phyloP scores from a whole-genome alignment of 2,888 invertebrate species.

The Callyntrura sp. region DNA sequence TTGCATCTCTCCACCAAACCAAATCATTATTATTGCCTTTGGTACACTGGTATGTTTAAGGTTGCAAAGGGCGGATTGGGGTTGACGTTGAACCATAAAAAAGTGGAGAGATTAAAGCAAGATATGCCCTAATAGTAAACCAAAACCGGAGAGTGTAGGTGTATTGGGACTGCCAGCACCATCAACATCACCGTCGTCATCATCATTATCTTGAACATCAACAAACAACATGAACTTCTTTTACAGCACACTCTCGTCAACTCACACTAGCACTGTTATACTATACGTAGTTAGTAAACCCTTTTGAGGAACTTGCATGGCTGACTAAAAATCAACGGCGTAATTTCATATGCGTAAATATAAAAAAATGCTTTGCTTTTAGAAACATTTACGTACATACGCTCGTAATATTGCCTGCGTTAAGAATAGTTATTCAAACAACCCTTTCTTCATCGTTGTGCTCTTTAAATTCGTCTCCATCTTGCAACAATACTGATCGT shows the following conservation, averaged over 20 bases:
- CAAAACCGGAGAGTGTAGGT: conserved; percentile 78
- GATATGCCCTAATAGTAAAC: conserved; percentile 79
- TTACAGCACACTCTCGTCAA: not conserved
- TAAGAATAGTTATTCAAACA: conserved; percentile 28
- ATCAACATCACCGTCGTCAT: conserved; percentile 57
- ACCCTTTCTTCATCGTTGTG: conserved; percentile 9
- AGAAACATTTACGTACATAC: conserved; percentile 14
- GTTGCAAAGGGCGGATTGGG: conserved; percentile 77
- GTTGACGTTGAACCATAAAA: conserved; percentile 79
- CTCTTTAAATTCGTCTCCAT: not conserved
- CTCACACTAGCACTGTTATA: not conserved
- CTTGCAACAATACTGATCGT: conserved; percentile 24
- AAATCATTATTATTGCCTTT: conserved; percentile 53
- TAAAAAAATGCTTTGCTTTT: conserved; percentile 11
- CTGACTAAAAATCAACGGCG: conserved; percentile 9
- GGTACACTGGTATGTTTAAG: conserved; percentile 38
- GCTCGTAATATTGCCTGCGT: not conserved
- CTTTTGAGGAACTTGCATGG: conserved; percentile 17
- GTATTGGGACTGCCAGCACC: conserved; percentile 68
- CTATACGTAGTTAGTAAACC: not conserved
- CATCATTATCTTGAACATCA: conserved; percentile 63
- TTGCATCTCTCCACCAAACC: conserved; percentile 46
- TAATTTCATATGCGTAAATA: conserved; percentile 36
- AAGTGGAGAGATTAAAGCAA: conserved; percentile 79
- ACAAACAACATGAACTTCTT: conserved; percentile 62